Percentiles rank a stretch among this genome's conserved stretches.
Conservation (phyloP, 2,797 vertebrate genomes). For the Lophura swinhoii region DNA sequence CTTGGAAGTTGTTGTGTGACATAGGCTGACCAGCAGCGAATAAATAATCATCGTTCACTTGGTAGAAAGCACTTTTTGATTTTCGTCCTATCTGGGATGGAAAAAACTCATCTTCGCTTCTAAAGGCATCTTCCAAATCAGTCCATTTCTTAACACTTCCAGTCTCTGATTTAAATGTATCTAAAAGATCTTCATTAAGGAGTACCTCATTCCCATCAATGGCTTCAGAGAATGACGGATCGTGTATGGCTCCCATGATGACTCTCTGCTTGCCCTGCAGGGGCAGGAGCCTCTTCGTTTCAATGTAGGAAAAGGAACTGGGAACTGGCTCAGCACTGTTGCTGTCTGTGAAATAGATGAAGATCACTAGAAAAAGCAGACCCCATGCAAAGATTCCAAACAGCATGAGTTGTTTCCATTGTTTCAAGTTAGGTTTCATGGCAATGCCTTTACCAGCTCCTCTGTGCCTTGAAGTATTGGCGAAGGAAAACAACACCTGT, state of each 20-base stretch:
- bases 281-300: slow-evolving; percentile 88
- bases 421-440: slow-evolving; percentile 86
- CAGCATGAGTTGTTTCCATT: slow-evolving; percentile 92
- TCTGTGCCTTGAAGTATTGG: slow-evolving; percentile 46
- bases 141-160: slow-evolving; percentile 75
- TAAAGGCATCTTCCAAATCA: slow-evolving; percentile 75
- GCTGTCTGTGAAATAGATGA: slow-evolving; percentile 94
- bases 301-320: slow-evolving; percentile 87
- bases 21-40: slow-evolving; percentile 77
- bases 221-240: slow-evolving; percentile 72
- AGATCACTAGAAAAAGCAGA: slow-evolving; percentile 91
- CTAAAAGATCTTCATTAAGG: slow-evolving; percentile 63
- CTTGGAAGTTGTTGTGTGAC: slow-evolving; percentile 66
- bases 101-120: slow-evolving; percentile 74
- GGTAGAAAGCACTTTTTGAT: slow-evolving; percentile 74
- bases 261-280: slow-evolving; percentile 86
- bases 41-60: slow-evolving; percentile 63
- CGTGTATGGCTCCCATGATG: slow-evolving; percentile 83
- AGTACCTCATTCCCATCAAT: slow-evolving; percentile 52
- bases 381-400: slow-evolving; percentile 93
- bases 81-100: slow-evolving; percentile 72
- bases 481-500: slow-evolving; percentile 70
- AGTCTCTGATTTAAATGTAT: slow-evolving; percentile 60
- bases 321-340: slow-evolving; percentile 86
- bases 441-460: slow-evolving; percentile 71